Evolutionary conservation across 2,797 vertebrate species (phyloP).

Genomic region (Falco biarmicus): DNA sequence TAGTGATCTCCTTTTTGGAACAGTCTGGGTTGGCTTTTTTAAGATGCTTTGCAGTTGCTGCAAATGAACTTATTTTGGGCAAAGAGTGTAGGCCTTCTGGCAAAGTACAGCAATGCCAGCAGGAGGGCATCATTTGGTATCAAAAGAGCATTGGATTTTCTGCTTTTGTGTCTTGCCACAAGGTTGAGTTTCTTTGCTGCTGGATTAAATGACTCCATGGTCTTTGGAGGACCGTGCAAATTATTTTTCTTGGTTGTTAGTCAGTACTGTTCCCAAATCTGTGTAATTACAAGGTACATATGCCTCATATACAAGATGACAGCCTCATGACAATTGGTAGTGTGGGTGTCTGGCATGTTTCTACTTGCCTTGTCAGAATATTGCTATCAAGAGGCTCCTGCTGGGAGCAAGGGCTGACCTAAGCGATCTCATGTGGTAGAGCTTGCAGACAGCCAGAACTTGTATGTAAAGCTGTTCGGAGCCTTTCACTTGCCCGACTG

Average conservation of each 20-base stretch:
- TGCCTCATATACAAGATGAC: constrained; percentile 17
- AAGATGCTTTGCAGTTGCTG: not conserved
- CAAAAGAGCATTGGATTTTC: not conserved
- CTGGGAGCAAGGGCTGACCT: not conserved
- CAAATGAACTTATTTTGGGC: not conserved
- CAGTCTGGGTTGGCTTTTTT: not conserved
- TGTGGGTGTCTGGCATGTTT: not conserved
- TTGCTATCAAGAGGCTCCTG: not conserved
- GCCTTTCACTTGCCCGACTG: not conserved
- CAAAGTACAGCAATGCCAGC: not conserved
- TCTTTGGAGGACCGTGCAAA: constrained; percentile 11
- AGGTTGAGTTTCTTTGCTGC: constrained; percentile 4
- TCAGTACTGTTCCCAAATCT: not conserved
- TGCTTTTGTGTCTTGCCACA: not conserved
- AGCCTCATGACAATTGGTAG: not conserved
- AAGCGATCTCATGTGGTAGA: not conserved
- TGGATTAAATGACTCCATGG: not conserved
- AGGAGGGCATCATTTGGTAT: constrained; percentile 1
- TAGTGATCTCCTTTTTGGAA: not conserved
- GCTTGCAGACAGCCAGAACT: not conserved
- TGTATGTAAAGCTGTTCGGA: not conserved
- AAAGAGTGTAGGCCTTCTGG: not conserved
- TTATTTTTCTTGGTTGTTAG: constrained; percentile 43
- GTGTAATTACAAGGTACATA: constrained; percentile 33
- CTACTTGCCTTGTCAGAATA: not conserved